Conservation (phyloP, 2,888 invertebrate genomes). For the Idaea biselata region DNA sequence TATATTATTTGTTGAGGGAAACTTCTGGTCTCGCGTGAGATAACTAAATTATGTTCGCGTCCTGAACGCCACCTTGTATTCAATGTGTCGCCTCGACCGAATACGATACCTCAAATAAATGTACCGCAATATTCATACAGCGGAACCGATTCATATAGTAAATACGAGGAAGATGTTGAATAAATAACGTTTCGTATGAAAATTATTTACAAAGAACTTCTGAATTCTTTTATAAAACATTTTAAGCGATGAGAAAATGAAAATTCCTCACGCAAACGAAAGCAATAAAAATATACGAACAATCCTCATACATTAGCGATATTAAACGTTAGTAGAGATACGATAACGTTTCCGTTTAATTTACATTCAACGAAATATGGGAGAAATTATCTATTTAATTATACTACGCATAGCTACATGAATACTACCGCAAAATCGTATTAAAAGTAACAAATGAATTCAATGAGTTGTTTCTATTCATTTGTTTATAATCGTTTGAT, state of each 20-base stretch:
- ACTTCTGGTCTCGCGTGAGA: conserved; percentile 76
- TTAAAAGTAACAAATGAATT: not conserved
- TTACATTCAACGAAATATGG: conserved; percentile 38
- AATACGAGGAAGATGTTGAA: conserved; percentile 1
- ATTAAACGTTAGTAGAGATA: conserved; percentile 55
- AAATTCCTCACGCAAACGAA: conserved; percentile 32
- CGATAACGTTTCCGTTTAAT: conserved; percentile 42
- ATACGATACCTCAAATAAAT: conserved; percentile 43
- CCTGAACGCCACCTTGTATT: conserved; percentile 63
- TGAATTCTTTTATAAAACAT: conserved; percentile 16
- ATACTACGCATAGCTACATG: not conserved
- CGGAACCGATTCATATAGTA: conserved; percentile 3
- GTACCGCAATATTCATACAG: conserved; percentile 19
- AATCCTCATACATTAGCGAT: conserved; percentile 49
- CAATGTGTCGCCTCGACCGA: conserved; percentile 51
- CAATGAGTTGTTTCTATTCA: not conserved
- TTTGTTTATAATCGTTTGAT: not conserved
- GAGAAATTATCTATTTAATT: conserved; percentile 10
- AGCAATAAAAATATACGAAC: conserved; percentile 50
- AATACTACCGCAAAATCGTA: not conserved
- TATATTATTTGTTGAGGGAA: conserved; percentile 79
- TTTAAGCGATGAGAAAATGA: conserved; percentile 33
- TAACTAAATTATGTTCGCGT: conserved; percentile 77
- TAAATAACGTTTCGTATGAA: conserved; percentile 7
- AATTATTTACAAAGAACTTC: conserved; percentile 11